Base-by-base conservation (phyloP, 2,888 invertebrate species). In the Hemaris fuciformis region DNA sequence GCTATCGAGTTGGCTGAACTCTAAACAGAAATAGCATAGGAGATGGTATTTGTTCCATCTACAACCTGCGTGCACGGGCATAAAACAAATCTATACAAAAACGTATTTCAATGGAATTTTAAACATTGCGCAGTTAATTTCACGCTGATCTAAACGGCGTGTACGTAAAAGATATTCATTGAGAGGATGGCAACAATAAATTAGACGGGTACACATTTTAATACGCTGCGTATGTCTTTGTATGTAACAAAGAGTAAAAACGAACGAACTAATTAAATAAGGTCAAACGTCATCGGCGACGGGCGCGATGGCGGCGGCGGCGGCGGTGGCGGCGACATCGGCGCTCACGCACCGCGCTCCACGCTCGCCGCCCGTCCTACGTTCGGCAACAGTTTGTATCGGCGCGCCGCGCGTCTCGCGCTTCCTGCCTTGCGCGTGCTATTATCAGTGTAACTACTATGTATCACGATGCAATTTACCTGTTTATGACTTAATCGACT, bases 261-360 rank as follows among this genome's bases (percentile, higher is more conserved):
- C 84, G 89, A 89, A 85, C 88, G 86, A 88, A 91, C 86, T 91
- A 92, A 92, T 91, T 92, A 91, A 92, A 92, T 92, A 92, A 90
- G 91, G 92, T 91, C 91, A 92, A 91, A 86, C 88, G 89, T 87
- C 85, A 81, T 74, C 77, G 79, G 68, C 79, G 79, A 73, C 80
- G 82, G 72, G 75, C 66, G 73, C 73, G 71, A 72, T 67, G 70
- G 67, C 65, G 67, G 64, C 65, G 71, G 70, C 72, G 70, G 67
- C 72, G 72, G 68, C 67, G 64, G 71, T 72, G 72, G 65, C 66
- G 62, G 67, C 73, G 75, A n/a, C 73, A 74, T 72, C 66, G 65
- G 63, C 67, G 67, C 68, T 59, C 64, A 63, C 67, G 69, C 69
- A 61, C 64, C 69, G 65, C 70, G 79, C 53, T 15, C 53, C 25